A percentile compares a stretch with the other conserved stretches of the same genome.
Conservation (phyloP, 2,797 vertebrate genomes). For the Acridotheres tristis region DNA sequence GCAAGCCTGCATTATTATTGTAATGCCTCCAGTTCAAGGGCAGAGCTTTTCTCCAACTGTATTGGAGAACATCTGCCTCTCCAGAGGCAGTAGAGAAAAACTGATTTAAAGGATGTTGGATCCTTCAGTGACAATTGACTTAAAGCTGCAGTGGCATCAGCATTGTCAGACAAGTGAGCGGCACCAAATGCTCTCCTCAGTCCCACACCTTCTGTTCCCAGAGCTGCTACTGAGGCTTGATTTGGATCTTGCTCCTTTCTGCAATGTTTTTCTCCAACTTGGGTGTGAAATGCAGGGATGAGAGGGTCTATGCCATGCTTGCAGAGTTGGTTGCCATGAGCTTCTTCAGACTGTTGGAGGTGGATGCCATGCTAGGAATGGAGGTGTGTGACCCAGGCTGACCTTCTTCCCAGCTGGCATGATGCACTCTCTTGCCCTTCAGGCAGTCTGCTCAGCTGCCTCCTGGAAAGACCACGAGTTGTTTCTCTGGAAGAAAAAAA, state of each 20-base stretch:
- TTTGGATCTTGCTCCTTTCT: neutral
- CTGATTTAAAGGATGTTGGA: neutral
- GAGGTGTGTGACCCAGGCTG: neutral
- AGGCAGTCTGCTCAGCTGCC: fast-evolving
- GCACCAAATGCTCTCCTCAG: neutral
- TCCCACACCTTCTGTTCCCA: neutral
- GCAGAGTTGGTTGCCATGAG: fast-evolving
- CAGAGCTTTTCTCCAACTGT: neutral
- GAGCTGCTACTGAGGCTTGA: neutral
- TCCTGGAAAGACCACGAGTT: neutral
- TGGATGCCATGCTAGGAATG: neutral
- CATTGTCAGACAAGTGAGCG: neutral
- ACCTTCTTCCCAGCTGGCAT: neutral
- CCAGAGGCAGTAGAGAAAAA: neutral
- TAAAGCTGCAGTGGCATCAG: neutral
- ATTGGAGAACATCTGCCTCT: neutral
- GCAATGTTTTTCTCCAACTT: neutral
- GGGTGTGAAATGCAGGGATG: neutral
- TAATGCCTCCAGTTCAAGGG: neutral
- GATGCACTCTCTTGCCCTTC: neutral
- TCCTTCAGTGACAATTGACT: neutral
- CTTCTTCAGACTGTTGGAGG: neutral
- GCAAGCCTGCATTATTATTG: neutral
- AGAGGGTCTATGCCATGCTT: neutral
- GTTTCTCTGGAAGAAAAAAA: neutral